phyloP scores from a whole-genome alignment of 1,140 invertebrate genomes.

The Camponotus pennsylvanicus region DNA sequence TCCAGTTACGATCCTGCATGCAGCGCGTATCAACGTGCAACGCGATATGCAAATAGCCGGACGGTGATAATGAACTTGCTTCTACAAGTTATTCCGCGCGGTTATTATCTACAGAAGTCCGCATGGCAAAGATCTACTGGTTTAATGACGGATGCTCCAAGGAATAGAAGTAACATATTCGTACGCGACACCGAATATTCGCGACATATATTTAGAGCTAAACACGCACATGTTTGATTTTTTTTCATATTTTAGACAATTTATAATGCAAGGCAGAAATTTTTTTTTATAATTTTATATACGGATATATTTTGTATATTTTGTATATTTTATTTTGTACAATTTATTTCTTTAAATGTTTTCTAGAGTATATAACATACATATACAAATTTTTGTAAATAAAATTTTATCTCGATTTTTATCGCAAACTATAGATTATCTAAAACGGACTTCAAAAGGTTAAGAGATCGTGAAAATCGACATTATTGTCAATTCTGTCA shows the following conservation, averaged over 20 bases:
- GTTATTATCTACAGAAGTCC: conserved; percentile 16
- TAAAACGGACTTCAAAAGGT: no score
- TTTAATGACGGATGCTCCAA: conserved; percentile 19
- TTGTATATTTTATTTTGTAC: no score
- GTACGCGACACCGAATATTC: background rate
- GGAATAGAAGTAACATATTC: background rate
- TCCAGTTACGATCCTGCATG: conserved; percentile 1
- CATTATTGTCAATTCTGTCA: background rate
- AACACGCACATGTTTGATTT: background rate
- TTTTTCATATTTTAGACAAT: background rate
- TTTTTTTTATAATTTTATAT: no score
- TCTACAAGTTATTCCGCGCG: conserved; percentile 23
- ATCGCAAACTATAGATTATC: no score
- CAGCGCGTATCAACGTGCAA: conserved; percentile 37
- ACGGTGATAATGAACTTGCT: conserved; percentile 65
- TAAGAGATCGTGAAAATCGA: background rate
- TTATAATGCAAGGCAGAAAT: no score
- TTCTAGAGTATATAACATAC: no score
- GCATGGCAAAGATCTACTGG: background rate
- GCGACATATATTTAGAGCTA: background rate
- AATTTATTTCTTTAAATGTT: no score
- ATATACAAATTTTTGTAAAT: no score
- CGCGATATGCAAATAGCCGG: conserved; percentile 40
- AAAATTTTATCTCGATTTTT: no score
- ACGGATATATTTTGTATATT: no score